Percentiles rank a stretch among this genome's conserved stretches.
Conservation (phyloP, 2,888 invertebrate genomes). For the Xestia ashworthii region DNA sequence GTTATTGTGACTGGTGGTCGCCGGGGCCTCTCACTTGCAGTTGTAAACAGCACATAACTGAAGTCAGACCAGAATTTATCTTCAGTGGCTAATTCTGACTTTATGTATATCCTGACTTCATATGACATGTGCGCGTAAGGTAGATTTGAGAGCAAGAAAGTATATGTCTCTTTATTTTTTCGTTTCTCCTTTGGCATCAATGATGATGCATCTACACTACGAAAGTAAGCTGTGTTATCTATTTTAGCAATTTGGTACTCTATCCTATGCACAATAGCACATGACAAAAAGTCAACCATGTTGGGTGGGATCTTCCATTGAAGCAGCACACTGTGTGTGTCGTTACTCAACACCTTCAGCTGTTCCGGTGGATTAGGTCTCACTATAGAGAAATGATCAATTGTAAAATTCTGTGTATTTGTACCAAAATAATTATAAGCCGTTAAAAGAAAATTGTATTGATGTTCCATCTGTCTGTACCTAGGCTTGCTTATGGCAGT, state of each 20-base stretch:
- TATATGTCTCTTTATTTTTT: conserved; percentile 77
- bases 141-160: conserved; percentile 88
- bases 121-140: conserved; percentile 93
- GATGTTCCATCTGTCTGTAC: conserved; percentile 86
- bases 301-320: conserved; percentile 83
- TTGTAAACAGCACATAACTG: conserved; percentile 91
- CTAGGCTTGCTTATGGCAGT: conserved; percentile 77
- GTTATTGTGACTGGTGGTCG: conserved; percentile 93
- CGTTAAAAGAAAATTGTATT: conserved; percentile 91
- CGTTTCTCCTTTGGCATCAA: conserved; percentile 72
- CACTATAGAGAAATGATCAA: conserved; percentile 91
- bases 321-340: conserved; percentile 81
- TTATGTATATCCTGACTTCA: conserved; percentile 93
- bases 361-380: conserved; percentile 81
- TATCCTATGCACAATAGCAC: conserved; percentile 84
- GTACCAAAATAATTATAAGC: conserved; percentile 92
- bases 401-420: conserved; percentile 85
- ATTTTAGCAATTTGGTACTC: conserved; percentile 88
- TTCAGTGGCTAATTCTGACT: conserved; percentile 87
- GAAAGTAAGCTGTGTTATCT: conserved; percentile 83
- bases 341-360: conserved; percentile 75
- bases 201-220: conserved; percentile 81
- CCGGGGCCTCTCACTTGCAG: conserved; percentile 91
- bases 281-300: conserved; percentile 78
- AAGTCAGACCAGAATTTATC: conserved; percentile 94